These are phyloP conservation scores for Mystacornis crossleyi DNA, from an alignment of 2,113 vertebrate genomes.

Conservation along the genomic window DNA sequence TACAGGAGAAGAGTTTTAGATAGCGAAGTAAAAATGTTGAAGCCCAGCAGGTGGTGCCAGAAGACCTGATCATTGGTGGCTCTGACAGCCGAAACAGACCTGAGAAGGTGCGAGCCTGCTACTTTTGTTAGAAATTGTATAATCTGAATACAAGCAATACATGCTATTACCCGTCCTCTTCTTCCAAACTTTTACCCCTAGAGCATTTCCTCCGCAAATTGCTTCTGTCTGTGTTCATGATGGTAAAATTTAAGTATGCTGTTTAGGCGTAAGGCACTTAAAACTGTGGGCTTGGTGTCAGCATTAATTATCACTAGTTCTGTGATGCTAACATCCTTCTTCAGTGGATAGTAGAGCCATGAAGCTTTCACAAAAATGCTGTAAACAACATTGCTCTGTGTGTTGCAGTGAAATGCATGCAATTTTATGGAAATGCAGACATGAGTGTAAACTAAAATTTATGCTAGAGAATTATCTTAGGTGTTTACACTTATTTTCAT, in stretches of 20 bases:
- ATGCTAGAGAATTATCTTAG: neutral
- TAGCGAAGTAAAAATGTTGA: neutral
- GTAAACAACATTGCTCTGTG: neutral
- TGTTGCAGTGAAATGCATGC: neutral
- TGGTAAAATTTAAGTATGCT: neutral
- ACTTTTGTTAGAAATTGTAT: neutral
- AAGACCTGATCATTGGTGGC: rapidly evolving
- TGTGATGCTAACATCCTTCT: neutral
- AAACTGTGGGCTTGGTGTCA: neutral
- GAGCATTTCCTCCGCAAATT: neutral
- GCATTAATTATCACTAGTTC: neutral
- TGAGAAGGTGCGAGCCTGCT: rapidly evolving
- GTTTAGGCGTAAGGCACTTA: neutral
- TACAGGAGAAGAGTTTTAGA: rapidly evolving
- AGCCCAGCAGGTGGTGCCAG: neutral
- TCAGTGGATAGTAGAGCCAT: neutral
- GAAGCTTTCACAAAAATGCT: neutral
- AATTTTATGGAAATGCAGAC: neutral
- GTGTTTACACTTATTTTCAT: neutral
- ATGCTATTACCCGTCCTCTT: neutral
- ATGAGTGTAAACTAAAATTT: neutral
- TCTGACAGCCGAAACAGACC: neutral
- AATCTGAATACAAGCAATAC: neutral
- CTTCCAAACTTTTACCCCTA: neutral
- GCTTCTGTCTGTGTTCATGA: neutral